Base-by-base conservation (phyloP, 2,888 invertebrate genomes). In the Adineta ricciae region DNA sequence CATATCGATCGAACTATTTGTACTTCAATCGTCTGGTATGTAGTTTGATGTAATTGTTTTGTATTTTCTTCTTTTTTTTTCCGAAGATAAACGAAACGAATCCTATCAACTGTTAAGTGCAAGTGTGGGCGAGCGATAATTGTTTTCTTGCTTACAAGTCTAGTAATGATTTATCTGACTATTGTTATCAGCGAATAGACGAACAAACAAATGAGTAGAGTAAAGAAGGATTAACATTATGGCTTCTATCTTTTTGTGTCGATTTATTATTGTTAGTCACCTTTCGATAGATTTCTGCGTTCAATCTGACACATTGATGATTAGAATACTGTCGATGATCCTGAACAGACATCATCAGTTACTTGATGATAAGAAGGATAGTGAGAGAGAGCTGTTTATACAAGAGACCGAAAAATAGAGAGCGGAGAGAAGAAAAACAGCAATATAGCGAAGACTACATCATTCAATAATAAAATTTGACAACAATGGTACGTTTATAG, bases 271-370 rank as follows among this genome's bases (percentile, higher is more conserved):
- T 52, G n/a, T 64, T 64, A 64, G 27, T 64, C 64, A 64, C 64
- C 64, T 64, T 64, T 64, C 64, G 9, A 64, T 64, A 27, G 27
- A 32, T 64, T 64, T 64, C 64, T 64, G 32, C 14, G n/a, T 64
- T n/a, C 64, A 64, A 64, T 64, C 64, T 64, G 64, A 64, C 64
- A 64, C 21, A 64, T 64, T 64, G n/a, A 64, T 64, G 64, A 64
- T 64, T 64, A 64, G 64, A 64, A 64, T 64, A 64, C 64, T 64
- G 32, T 32, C 64, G 64, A 32, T 64, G 64, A 64, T 64, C 64
- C 64, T 64, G 32, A 64, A 64, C 64, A 64, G 64, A 64, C 64
- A 64, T 64, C 64, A 64, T 64, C 64, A 64, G 64, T 32, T 64
- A 64, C 64, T 64, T 27, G 9, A 32, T n/a, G 64, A 64, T 64